Conservation (phyloP, 2,113 vertebrate species). For the Menidia beryllina region DNA sequence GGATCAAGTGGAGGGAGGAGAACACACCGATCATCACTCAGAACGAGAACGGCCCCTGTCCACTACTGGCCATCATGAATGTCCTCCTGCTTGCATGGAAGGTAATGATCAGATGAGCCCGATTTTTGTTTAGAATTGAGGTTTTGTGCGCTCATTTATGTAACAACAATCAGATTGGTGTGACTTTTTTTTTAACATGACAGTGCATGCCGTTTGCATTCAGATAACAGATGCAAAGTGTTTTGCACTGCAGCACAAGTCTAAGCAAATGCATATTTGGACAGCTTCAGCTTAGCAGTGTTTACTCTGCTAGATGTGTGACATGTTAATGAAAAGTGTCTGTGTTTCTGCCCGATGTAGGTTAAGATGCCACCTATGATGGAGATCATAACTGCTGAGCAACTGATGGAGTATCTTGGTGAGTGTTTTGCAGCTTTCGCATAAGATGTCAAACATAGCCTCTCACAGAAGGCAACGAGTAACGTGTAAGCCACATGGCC, state of each 20-base stretch:
- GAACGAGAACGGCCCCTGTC: conserved; percentile 98
- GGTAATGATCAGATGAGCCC: conserved; percentile 78
- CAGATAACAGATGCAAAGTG: not conserved
- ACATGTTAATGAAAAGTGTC: not conserved
- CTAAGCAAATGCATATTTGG: no score
- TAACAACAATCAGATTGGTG: no score
- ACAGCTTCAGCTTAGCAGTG: not conserved
- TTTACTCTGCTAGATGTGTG: not conserved
- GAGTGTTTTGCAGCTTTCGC: conserved; percentile 65
- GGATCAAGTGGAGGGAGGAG: conserved; percentile 98
- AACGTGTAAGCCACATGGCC: not conserved
- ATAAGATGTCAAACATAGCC: not conserved
- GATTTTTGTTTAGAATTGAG: not conserved
- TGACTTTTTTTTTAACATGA: not conserved
- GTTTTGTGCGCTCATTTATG: not conserved
- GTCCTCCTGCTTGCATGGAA: conserved; percentile 96
- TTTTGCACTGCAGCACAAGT: not conserved
- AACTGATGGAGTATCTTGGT: conserved; percentile 99
- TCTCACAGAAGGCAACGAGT: not conserved
- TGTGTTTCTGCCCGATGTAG: conserved; percentile 75
- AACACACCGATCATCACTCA: conserved; percentile 97
- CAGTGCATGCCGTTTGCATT: not conserved
- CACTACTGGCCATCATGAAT: conserved; percentile 97
- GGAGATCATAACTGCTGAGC: conserved; percentile 99
- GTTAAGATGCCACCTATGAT: conserved; percentile 98